Conservation (phyloP, 35 echinoderm and acorn worm genomes). For the Eucidaris tribuloides region DNA sequence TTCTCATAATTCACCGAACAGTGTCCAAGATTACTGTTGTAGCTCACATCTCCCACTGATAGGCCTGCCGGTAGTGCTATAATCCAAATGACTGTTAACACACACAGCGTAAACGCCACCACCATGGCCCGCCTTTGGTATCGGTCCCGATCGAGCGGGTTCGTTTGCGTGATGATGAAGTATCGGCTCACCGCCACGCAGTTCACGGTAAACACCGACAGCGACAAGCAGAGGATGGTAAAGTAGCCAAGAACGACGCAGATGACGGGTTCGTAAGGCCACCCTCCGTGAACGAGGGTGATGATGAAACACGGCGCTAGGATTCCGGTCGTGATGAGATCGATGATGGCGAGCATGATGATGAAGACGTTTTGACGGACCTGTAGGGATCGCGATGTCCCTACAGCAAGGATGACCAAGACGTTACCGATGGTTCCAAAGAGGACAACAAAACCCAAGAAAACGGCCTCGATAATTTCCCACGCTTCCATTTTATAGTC, state of each 20-base stretch:
- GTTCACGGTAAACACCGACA: slow-evolving; percentile 43
- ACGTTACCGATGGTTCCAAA: slow-evolving; percentile 54
- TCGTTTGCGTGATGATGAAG: slow-evolving; percentile 47
- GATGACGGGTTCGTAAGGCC: slow-evolving; percentile 19
- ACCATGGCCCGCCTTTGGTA: not conserved
- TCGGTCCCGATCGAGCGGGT: slow-evolving; percentile 7
- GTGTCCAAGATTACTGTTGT: slow-evolving; percentile 38
- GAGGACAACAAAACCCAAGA: slow-evolving; percentile 30
- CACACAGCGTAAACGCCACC: not conserved
- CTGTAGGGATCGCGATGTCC: slow-evolving; percentile 52
- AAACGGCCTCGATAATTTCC: slow-evolving; percentile 38
- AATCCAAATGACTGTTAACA: not conserved
- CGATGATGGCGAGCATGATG: slow-evolving; percentile 26
- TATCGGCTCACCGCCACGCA: slow-evolving; percentile 46
- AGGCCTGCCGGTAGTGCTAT: slow-evolving; percentile 38
- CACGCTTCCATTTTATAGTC: too few relatives aligned
- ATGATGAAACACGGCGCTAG: slow-evolving; percentile 39
- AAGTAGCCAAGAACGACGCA: slow-evolving; percentile 46
- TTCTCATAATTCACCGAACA: slow-evolving; percentile 44
- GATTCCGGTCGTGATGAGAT: slow-evolving; percentile 17
- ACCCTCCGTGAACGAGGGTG: slow-evolving; percentile 19
- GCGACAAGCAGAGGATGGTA: slow-evolving; percentile 30
- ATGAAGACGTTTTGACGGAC: slow-evolving; percentile 50
- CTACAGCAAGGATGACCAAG: slow-evolving; percentile 39
- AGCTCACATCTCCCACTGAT: slow-evolving; percentile 32